phyloP scores from a whole-genome alignment of 2,113 vertebrate genomes.

The Clinocottus analis region DNA sequence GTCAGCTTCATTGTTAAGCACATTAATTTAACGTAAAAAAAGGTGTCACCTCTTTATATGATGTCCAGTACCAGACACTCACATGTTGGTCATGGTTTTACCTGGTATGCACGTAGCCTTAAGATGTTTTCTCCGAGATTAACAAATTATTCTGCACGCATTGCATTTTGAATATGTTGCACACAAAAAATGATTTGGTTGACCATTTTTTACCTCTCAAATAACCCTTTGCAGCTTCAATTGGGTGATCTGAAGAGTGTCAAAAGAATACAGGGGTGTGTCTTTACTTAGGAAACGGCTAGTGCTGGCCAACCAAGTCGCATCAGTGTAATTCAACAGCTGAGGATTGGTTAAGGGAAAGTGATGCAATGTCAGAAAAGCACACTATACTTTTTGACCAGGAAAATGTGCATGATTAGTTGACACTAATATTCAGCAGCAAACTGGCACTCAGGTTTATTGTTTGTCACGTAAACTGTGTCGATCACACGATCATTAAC shows the following conservation, averaged over 20 bases:
- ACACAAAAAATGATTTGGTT: too few species aligned
- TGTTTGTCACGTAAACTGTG: background rate
- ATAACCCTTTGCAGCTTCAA: background rate
- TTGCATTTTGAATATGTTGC: conserved; percentile 1
- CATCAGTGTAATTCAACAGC: background rate
- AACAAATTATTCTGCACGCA: background rate
- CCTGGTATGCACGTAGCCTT: background rate
- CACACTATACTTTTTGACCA: background rate
- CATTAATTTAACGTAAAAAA: background rate
- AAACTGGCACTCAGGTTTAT: background rate
- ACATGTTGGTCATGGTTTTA: background rate
- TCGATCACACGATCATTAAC: background rate
- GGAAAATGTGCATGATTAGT: background rate
- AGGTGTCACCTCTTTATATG: background rate
- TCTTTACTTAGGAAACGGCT: background rate
- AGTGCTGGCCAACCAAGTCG: background rate
- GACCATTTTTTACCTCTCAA: background rate
- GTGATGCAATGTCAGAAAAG: background rate
- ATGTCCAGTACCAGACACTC: background rate
- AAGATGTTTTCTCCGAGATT: too few species aligned
- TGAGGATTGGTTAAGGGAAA: background rate
- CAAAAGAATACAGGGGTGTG: background rate
- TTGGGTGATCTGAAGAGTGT: background rate
- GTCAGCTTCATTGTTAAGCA: background rate
- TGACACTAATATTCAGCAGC: background rate